Evolutionary conservation across 2,888 invertebrate genomes (phyloP), one percentile per base, ranked within the genome.

Genomic region (Drosophila vallismaia): DNA sequence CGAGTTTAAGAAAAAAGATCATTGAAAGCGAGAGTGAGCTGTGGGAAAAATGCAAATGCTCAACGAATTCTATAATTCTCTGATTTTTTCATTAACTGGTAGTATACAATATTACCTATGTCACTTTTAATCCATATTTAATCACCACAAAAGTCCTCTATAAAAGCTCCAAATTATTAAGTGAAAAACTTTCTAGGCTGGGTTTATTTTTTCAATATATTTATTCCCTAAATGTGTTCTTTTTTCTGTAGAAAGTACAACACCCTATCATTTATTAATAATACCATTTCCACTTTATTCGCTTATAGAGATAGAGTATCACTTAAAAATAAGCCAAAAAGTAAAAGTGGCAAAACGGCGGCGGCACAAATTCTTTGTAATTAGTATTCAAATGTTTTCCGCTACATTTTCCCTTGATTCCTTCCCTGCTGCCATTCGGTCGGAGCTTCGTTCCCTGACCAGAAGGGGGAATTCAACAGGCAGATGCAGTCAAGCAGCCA

Each of bases 301-400:
- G 0, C 2, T 36, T 36, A 10, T 9, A 33, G 1, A n/a, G 67
- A 24, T 4, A 67, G 44, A 8, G 49, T 67, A 67, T 49, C 19
- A 36, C 9, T 5, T 36, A 38, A 49, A 45, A 57, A 38, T 33
- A 50, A 66, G 63, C 53, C 45, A 74, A 79, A 68, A 76, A 78
- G 69, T 12, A 77, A 80, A 80, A 87, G 78, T 85, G 80, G 46
- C 73, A 59, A 74, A 28, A 67, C 71, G 80, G 59, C 76, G 82
- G 76, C 88, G 86, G 85, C 82, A 82, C 79, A 82, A 80, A 88
- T 86, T 88, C 86, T 86, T 86, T 88, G 88, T 86, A 88, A 88
- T 88, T 82, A 88, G 86, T 86, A 82, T 79, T 82, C 84, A 84
- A 86, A 88, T 82, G 79, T 81, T 88, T 86, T 84, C 84, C 84